Conservation (phyloP, 1,140 invertebrate species). For the Drosophila malerkotliana region DNA sequence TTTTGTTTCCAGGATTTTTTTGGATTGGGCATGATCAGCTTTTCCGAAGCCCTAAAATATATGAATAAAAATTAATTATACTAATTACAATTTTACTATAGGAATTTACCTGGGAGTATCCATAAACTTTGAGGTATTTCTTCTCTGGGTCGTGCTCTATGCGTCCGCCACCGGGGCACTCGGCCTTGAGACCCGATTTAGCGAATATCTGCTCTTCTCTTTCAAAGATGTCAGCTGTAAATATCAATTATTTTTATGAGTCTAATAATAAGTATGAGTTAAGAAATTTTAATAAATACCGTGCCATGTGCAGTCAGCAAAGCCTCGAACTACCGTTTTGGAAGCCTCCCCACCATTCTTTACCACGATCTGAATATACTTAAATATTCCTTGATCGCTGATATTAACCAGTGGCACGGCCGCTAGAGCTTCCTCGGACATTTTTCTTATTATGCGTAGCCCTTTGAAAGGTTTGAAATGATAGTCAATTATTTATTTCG, state of each 20-base stretch:
- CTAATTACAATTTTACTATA: neutral
- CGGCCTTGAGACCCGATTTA: slow-evolving; percentile 85
- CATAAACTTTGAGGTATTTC: slow-evolving; percentile 89
- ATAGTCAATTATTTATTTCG: neutral
- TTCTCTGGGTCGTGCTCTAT: slow-evolving; percentile 88
- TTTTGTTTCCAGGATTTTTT: slow-evolving; percentile 64
- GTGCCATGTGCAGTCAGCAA: slow-evolving; percentile 88
- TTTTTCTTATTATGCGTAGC: slow-evolving; percentile 40
- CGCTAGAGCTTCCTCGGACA: slow-evolving; percentile 75
- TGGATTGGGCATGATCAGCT: slow-evolving; percentile 75
- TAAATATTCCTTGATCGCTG: slow-evolving; percentile 91
- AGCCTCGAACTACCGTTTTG: slow-evolving; percentile 90
- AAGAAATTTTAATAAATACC: slow-evolving; percentile 84
- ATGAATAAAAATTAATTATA: neutral
- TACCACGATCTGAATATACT: slow-evolving; percentile 93
- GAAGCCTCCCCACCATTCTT: slow-evolving; percentile 78
- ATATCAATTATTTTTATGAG: neutral
- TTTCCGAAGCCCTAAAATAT: slow-evolving; percentile 74
- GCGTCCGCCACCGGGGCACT: slow-evolving; percentile 91
- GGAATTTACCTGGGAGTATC: slow-evolving; percentile 88
- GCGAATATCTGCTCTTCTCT: slow-evolving; percentile 75
- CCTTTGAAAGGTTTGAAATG: neutral
- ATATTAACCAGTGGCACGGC: slow-evolving; percentile 90
- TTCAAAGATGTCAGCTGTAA: slow-evolving; percentile 88
- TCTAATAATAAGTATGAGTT: neutral